Evolutionary conservation across 2,113 vertebrate species (phyloP).

Genomic region (Thalassarche chlororhynchos): DNA sequence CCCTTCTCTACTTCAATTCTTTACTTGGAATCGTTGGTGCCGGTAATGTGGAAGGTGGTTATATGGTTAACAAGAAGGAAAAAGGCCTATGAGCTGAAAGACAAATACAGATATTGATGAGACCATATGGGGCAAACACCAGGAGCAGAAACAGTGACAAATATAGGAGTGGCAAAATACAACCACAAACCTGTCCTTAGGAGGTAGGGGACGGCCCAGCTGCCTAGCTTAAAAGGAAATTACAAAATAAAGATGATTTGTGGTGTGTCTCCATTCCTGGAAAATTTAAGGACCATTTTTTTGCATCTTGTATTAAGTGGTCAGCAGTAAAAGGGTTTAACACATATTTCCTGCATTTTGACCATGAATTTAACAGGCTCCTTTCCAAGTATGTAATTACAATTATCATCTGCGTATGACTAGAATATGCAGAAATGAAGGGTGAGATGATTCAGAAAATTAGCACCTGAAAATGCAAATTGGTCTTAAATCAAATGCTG

Average conservation of each 20-base stretch:
- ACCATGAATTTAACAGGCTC: background rate
- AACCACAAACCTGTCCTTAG: background rate
- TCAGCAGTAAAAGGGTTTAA: background rate
- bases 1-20: background rate
- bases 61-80: background rate
- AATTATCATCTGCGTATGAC: background rate
- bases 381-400: background rate
- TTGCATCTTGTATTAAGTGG: background rate
- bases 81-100: background rate
- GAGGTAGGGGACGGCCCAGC: background rate
- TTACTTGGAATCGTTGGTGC: background rate
- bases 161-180: background rate
- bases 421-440: background rate
- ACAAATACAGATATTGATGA: background rate
- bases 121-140: background rate
- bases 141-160: background rate
- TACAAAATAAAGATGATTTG: background rate
- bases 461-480: constrained; percentile 5
- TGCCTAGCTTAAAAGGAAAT: background rate
- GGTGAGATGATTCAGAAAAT: constrained; percentile 18
- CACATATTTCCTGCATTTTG: background rate
- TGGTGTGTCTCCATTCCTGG: background rate
- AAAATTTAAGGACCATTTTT: background rate
- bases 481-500: background rate
- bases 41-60: background rate